Evolutionary conservation across 2,888 invertebrate genomes (phyloP), one percentile per base, ranked within the genome.

Genomic region (Panorpa germanica): DNA sequence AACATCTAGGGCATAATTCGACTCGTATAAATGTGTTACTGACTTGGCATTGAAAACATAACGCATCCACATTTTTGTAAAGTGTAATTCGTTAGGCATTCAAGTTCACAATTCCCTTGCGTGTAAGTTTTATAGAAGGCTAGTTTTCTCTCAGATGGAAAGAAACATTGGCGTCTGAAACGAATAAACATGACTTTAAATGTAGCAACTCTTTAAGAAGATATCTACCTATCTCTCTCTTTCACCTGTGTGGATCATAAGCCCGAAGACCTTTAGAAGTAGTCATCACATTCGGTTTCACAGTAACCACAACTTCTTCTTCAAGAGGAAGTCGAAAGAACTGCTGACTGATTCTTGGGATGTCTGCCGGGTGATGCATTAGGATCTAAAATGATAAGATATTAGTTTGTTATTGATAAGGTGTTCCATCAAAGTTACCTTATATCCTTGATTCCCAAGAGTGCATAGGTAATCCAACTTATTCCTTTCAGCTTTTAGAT

Each of bases 361-460:
- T 45, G 43, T 70, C 70, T 1, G 65, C 65, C 4, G 70, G 67
- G 41, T 68, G 64, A 44, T 71, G 70, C 6, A 70, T 52, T 4
- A 69, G 46, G 36, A 70, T 59, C 68, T 67, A 40, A 28, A 45
- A 43, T 9, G n/a, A n/a, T n/a, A n/a, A n/a, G n/a, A n/a, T n/a
- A n/a, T n/a, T n/a, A n/a, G n/a, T n/a, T n/a, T n/a, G n/a, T n/a
- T n/a, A n/a, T n/a, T n/a, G n/a, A n/a, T n/a, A n/a, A n/a, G n/a
- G n/a, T n/a, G n/a, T n/a, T n/a, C n/a, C n/a, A n/a, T n/a, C n/a
- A n/a, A n/a, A n/a, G n/a, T n/a, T 46, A 72, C 73, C 61, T 75
- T 76, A 43, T 70, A 77, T 14, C 76, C 76, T 52, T 74, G 73
- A 4, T 75, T 70, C 1, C 76, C 72, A 1, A 75, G 76, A 34